Evolutionary conservation across 2,888 invertebrate species (phyloP), one percentile per base, ranked within the genome.

Genomic region (Heliconius cydno): DNA sequence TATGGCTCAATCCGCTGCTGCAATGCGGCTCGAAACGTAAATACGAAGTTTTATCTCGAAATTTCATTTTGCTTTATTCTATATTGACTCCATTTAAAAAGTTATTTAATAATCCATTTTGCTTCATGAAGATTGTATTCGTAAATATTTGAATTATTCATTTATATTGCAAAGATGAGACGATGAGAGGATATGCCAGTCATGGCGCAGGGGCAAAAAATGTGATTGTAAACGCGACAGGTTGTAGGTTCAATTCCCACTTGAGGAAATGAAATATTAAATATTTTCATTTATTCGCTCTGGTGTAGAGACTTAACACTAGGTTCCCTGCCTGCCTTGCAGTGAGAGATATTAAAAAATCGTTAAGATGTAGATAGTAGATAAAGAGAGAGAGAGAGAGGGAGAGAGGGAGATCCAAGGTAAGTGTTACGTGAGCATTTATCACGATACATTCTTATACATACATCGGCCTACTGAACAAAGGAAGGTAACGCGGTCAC

Each of bases 21-120:
- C 82, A 82, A 79, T 82, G 82, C 82, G 81, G 82, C 79, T 79
- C 46, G 66, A 67, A 76, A 77, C 67, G 82, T 75, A 77, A 80
- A 80, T 75, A 80, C 70, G 79, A 79, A 80, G 76, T 77, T 77
- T 79, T 52, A 79, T 80, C 78, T 80, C 77, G 65, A 73, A 80
- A 73, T 82, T 82, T 82, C 78, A 80, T 82, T 82, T 70, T 70
- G 30, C 74, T 74, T 65, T 80, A 68, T 52, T 60, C 38, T 22
- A 34, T 74, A 76, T 77, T 60, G 63, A 77, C 72, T 79, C 30
- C 12, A 60, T 60, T 77, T 73, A 52, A 73, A 34, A 34, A 60
- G 34, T 60, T 73, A n/a, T 22, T 34, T 73, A 60, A 34, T 73
- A n/a, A 60, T 60, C 34, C 15, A 72, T 60, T 73, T 38, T 73